Conservation (phyloP, 2,888 invertebrate genomes). For the Chorisops tibialis region DNA sequence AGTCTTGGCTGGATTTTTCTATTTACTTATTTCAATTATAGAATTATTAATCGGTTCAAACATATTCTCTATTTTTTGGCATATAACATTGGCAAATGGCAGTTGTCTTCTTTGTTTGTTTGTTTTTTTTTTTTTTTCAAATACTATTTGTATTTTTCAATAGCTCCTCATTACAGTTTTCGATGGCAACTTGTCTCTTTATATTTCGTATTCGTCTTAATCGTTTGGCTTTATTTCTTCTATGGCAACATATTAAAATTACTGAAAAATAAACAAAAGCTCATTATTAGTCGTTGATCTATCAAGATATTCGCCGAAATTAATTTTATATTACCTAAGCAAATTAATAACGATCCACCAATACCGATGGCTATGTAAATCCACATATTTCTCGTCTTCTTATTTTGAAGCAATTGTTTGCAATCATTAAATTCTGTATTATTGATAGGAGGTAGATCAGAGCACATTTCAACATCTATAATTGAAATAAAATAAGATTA, state of each 20-base stretch:
- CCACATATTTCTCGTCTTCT: constrained; percentile 5
- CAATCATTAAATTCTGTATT: constrained; percentile 13
- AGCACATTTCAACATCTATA: constrained; percentile 10
- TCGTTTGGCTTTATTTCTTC: no score
- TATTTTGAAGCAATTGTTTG: constrained; percentile 8
- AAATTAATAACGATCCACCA: not conserved
- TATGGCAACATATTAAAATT: no score
- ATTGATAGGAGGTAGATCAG: not conserved
- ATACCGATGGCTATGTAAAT: constrained; percentile 11
- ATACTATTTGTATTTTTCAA: constrained; percentile 6
- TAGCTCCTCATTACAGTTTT: constrained; percentile 1
- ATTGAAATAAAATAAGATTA: no score
- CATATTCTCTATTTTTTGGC: not conserved
- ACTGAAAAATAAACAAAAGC: not conserved
- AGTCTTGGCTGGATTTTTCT: not conserved
- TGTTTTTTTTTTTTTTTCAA: not conserved
- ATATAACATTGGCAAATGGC: no score
- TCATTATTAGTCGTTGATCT: not conserved
- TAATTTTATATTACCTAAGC: not conserved
- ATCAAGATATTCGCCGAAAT: not conserved
- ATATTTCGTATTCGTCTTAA: not conserved
- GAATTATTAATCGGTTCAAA: not conserved
- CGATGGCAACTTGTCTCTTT: not conserved
- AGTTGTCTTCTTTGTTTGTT: no score
- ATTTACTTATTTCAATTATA: not conserved